These are phyloP conservation scores for Prionace glauca DNA, from an alignment of 2,797 vertebrate genomes.

Conservation along the genomic window DNA sequence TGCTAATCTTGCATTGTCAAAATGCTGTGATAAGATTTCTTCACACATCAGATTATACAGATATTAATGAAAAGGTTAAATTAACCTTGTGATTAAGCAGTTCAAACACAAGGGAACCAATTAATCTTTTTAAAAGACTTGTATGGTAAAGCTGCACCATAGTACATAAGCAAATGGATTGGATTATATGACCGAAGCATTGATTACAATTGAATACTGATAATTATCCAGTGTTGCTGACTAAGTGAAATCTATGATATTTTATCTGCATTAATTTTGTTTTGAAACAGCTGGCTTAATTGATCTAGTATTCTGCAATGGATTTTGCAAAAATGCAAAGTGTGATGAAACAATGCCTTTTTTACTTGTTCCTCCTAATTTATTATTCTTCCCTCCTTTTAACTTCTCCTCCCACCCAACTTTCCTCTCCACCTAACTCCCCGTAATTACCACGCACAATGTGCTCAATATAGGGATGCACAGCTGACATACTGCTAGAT, in stretches of 20 bases:
- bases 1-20: constrained; percentile 11
- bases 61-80: constrained; percentile 12
- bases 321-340: not conserved
- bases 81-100: not conserved
- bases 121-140: not conserved
- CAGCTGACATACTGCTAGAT: not conserved
- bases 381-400: not conserved
- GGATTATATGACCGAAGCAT: not conserved
- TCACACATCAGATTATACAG: not conserved
- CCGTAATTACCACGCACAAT: not conserved
- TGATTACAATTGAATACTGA: not conserved
- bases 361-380: not conserved
- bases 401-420: not conserved
- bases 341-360: not conserved
- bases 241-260: not conserved
- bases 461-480: not conserved
- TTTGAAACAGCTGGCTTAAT: not conserved
- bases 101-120: not conserved
- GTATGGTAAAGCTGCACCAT: not conserved
- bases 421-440: not conserved
- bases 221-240: not conserved
- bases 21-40: not conserved
- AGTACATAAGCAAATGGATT: not conserved
- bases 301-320: not conserved
- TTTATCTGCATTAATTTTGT: not conserved